Percentiles rank a stretch among this genome's conserved stretches.
phyloP scores from a whole-genome alignment of 2,797 vertebrate genomes.

The Phylloscopus collybita region DNA sequence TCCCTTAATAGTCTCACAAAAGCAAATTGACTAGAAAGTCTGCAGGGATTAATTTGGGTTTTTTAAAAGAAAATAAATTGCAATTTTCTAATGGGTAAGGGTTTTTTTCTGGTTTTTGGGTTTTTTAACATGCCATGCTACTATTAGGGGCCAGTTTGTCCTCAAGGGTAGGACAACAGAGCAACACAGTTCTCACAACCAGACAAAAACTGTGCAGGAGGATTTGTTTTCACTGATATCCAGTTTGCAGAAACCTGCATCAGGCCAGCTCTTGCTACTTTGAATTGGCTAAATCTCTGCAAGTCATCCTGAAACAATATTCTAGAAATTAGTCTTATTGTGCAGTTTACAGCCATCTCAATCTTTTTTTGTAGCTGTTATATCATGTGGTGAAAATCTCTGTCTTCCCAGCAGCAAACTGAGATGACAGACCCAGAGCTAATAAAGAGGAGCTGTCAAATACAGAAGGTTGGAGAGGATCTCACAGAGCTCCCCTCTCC shows the following conservation, averaged over 20 bases:
- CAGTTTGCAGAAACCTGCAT: not conserved
- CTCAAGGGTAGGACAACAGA: not conserved
- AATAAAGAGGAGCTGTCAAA: not conserved
- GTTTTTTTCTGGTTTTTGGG: too few relatives aligned
- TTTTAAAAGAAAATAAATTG: not conserved
- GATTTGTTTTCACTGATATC: not conserved
- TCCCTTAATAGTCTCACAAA: not conserved
- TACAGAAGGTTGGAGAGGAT: not conserved
- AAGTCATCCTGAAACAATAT: conserved; percentile 7
- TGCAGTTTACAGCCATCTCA: not conserved
- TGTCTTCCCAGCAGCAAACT: not conserved
- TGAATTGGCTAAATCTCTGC: not conserved
- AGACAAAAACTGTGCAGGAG: not conserved
- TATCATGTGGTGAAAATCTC: not conserved
- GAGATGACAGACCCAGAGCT: not conserved
- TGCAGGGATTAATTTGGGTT: not conserved
- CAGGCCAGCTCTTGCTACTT: not conserved
- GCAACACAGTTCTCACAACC: not conserved
- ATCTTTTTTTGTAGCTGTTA: not conserved
- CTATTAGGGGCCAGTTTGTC: not conserved
- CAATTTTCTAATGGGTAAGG: not conserved
- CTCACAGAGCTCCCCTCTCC: not conserved
- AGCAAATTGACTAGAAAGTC: not conserved
- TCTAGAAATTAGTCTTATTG: not conserved
- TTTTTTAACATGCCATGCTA: not conserved